Percentiles rank a stretch among this genome's conserved stretches.
Conservation (phyloP, 1,140 invertebrate genomes). For the Drosophila pallidifrons region DNA sequence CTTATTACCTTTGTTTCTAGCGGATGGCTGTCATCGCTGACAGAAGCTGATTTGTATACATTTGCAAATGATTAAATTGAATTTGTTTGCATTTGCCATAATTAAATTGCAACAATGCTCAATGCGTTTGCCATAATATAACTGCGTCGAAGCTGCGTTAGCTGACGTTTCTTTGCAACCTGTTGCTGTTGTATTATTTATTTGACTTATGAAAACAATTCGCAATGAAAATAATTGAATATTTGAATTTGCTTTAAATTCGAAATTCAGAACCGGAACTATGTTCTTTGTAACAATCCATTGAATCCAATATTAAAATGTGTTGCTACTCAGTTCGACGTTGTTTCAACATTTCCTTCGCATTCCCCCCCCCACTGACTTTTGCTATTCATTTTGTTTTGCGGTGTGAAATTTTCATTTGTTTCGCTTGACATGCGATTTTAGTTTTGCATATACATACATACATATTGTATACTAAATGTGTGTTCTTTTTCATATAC, state of each 20-base stretch:
- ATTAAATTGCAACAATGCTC: background rate
- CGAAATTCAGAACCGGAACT: too few species aligned
- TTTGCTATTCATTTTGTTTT: conserved; percentile 1
- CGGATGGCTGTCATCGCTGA: background rate
- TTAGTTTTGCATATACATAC: background rate
- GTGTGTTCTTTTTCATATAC: background rate
- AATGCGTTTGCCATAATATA: background rate
- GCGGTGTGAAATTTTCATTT: conserved; percentile 3
- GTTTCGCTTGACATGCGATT: conserved; percentile 3
- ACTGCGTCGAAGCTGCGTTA: background rate
- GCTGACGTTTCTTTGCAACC: background rate
- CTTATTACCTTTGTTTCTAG: background rate
- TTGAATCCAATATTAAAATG: too few species aligned
- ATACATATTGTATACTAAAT: too few species aligned
- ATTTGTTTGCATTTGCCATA: conserved; percentile 4
- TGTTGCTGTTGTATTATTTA: background rate
- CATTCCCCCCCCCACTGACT: background rate
- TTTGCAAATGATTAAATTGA: background rate
- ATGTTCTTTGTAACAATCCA: too few species aligned
- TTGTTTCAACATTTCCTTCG: background rate
- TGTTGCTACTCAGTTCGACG: too few species aligned
- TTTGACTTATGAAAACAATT: too few species aligned
- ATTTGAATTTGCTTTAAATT: too few species aligned
- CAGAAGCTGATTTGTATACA: background rate
- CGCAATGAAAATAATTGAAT: too few species aligned